Conservation (phyloP, 2,797 vertebrate genomes). For the Dromococcyx pavoninus region DNA sequence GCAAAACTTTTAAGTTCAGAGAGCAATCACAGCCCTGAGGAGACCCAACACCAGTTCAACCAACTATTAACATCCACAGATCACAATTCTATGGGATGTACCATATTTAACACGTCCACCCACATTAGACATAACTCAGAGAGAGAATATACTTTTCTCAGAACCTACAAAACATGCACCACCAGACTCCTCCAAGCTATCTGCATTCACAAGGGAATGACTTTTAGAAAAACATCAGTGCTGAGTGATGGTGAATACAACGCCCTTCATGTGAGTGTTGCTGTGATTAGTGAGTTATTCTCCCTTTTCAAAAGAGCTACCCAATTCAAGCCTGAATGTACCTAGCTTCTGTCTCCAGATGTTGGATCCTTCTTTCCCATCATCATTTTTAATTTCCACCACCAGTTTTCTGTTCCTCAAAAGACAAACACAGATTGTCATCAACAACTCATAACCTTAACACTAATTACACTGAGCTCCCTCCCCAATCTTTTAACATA, state of each 20-base stretch:
- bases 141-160: background rate
- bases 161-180: background rate
- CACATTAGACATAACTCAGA: background rate
- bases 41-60: background rate
- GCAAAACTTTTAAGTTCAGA: background rate
- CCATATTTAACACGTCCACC: background rate
- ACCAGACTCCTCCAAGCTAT: background rate
- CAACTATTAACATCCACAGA: background rate
- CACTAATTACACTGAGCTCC: background rate
- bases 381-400: background rate
- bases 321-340: background rate
- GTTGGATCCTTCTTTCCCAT: background rate
- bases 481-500: background rate
- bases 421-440: background rate
- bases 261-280: background rate
- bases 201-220: accelerated
- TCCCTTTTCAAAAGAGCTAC: background rate
- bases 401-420: background rate
- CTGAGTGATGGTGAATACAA: background rate
- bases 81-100: background rate
- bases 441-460: background rate
- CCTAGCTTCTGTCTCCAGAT: background rate
- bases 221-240: background rate
- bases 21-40: background rate
- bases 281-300: background rate